Evolutionary conservation across 2,113 vertebrate species (phyloP).

Genomic region (Porphyrio hochstetteri): DNA sequence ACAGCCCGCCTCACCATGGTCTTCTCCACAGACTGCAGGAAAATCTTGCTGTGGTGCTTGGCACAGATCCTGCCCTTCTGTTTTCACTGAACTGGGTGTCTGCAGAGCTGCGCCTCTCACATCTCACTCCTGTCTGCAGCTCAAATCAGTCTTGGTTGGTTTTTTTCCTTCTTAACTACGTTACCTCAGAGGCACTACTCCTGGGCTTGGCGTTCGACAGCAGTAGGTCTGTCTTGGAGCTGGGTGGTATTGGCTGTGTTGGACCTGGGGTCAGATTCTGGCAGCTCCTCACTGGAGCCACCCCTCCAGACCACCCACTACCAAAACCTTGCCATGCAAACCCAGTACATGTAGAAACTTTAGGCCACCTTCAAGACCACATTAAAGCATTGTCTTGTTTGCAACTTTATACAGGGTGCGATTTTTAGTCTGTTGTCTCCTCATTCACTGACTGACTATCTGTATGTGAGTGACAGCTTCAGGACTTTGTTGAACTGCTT

Average conservation of each 20-base stretch:
- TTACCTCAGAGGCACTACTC: rapidly evolving
- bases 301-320: no score
- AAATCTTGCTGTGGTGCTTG: rapidly evolving
- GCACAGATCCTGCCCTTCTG: not conserved
- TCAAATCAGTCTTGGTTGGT: not conserved
- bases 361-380: not conserved
- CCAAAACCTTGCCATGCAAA: not conserved
- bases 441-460: not conserved
- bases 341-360: not conserved
- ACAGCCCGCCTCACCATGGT: not conserved
- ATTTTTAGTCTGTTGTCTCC: not conserved
- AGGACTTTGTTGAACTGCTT: not conserved
- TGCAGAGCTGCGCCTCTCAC: not conserved
- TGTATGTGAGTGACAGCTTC: not conserved
- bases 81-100: no score
- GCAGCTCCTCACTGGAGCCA: no score
- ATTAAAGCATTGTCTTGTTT: not conserved
- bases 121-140: not conserved
- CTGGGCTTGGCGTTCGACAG: no score
- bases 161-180: rapidly evolving
- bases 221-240: no score
- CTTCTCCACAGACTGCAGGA: not conserved
- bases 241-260: no score
- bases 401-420: not conserved
- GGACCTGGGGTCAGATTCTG: no score